phyloP scores from a whole-genome alignment of 1,140 invertebrate genomes.

The Cepaea nemoralis region DNA sequence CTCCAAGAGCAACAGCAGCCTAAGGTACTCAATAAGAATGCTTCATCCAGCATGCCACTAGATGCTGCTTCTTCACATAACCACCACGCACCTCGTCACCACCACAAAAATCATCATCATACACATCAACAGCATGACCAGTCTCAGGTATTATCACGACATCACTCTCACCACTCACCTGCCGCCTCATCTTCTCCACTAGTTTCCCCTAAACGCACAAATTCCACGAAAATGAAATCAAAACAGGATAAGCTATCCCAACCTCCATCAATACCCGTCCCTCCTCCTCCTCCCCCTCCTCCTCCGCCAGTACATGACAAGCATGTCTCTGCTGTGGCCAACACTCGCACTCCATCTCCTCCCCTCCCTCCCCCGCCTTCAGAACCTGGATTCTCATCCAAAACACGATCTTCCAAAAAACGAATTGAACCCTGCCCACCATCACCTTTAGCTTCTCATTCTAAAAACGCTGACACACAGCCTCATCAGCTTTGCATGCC shows the following conservation, averaged over 20 bases:
- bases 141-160: neutral
- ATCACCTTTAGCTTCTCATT: neutral
- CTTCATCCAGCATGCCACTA: neutral
- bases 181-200: neutral
- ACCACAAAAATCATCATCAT: slow-evolving; percentile 1
- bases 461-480: neutral
- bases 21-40: neutral
- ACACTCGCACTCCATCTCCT: neutral
- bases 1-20: neutral
- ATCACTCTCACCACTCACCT: neutral
- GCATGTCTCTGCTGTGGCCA: neutral
- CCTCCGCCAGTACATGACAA: slow-evolving; percentile 10
- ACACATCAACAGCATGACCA: neutral
- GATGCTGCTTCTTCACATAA: neutral
- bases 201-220: neutral
- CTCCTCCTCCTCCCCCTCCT: neutral
- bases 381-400: neutral
- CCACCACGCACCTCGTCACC: neutral
- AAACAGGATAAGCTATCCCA: neutral
- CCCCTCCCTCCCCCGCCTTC: slow-evolving; percentile 24
- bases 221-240: neutral
- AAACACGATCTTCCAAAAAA: slow-evolving; percentile 17
- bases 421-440: neutral
- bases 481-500: neutral
- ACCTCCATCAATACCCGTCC: neutral